A percentile compares a stretch with the other conserved stretches of the same genome.
Evolutionary conservation across 1,140 invertebrate species (phyloP).

Genomic region (Drosophila triauraria): DNA sequence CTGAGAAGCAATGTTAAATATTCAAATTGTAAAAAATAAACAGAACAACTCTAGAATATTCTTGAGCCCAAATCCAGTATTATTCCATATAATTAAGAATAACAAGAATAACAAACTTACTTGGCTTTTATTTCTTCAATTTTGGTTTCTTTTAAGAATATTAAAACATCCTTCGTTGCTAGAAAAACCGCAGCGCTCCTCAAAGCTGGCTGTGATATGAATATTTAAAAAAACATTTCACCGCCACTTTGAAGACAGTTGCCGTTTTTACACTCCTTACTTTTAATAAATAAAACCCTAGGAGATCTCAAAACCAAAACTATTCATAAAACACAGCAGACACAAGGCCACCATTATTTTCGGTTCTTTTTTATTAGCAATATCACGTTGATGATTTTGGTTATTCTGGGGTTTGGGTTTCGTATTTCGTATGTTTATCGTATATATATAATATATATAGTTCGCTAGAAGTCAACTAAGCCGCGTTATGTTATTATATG

Average conservation of each 20-base stretch:
- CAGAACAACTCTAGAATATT: background rate
- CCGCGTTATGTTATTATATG: constrained; percentile 48
- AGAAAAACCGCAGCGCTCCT: constrained; percentile 87
- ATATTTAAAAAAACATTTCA: constrained; percentile 71
- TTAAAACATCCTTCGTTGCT: background rate
- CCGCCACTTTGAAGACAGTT: constrained; percentile 65
- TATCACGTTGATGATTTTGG: constrained; percentile 80
- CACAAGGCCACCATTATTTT: constrained; percentile 20
- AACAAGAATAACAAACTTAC: no score
- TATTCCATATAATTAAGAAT: background rate
- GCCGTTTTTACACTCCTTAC: constrained; percentile 22
- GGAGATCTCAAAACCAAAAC: background rate
- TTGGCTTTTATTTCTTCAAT: background rate
- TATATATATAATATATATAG: constrained; percentile 47
- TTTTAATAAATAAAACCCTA: no score
- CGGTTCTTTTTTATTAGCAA: constrained; percentile 68
- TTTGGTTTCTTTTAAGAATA: no score
- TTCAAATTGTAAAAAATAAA: background rate
- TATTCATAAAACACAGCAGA: constrained; percentile 23
- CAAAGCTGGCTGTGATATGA: constrained; percentile 96
- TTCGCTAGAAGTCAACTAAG: constrained; percentile 69
- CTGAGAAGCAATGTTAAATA: background rate
- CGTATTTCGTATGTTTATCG: constrained; percentile 50
- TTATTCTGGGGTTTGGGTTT: constrained; percentile 39
- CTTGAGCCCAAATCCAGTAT: no score